Evolutionary conservation across 1,140 invertebrate genomes (phyloP), one percentile per base, ranked within the genome.

Genomic region (Trinorchestia longiramus): DNA sequence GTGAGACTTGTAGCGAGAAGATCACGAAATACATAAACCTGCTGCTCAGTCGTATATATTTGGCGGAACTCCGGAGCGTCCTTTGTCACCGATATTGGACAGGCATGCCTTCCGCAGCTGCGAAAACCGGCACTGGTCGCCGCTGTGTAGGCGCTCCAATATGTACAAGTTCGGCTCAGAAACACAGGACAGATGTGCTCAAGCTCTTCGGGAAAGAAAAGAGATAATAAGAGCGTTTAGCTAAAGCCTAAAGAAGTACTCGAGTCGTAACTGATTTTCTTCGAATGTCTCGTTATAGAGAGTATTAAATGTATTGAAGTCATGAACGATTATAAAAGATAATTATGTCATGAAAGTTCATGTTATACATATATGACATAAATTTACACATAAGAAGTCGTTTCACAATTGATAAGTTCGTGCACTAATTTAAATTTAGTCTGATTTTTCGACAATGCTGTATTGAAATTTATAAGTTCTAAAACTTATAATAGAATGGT

Each of bases 11-110:
- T 47, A 94, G 92, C 92, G 40, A 47, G 92, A 45, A 47, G 92
- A 94, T 44, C 92, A 94, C 92, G 92, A 94, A 94, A 94, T 94
- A 94, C 92, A 94, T 94, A 94, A 94, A 94, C 92, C 92, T 94
- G 92, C 92, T 94, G 92, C 92, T 94, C 92, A 94, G 92, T 94
- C 92, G 92, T 94, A 94, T 94, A 94, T 94, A 94, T 94, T 94
- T 94, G 92, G 92, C 92, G 92, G 44, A 94, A 47, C 92, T 94
- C 44, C 40, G 92, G 92, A 94, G 92, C 92, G 44, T 94, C 92
- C 92, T 94, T 94, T 94, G 92, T 94, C 92, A 94, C 92, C 43
- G 92, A 94, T 94, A 94, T 94, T 94, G 92, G 92, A 94, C 92
- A 94, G 92, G 43, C 44, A n/a, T 23, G 92, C 92, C 43, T 47